A percentile compares a stretch with the other conserved stretches of the same genome.
phyloP scores from a whole-genome alignment of 1,140 invertebrate genomes.

The Theocolax elegans region DNA sequence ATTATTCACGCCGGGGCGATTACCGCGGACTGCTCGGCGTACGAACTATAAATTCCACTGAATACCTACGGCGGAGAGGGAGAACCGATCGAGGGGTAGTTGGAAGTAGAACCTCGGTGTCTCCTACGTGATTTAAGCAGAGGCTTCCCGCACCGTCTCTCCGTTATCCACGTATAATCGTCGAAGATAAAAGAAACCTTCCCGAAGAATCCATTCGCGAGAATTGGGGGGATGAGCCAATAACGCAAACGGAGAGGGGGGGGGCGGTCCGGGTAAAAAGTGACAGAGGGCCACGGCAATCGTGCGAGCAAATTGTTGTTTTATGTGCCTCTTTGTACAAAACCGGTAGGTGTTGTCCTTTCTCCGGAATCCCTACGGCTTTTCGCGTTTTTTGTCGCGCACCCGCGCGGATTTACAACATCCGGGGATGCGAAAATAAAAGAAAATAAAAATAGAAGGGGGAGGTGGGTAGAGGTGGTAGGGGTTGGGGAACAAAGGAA shows the following conservation, averaged over 20 bases:
- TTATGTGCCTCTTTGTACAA: constrained; percentile 11
- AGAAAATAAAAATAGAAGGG: background rate
- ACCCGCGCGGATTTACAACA: background rate
- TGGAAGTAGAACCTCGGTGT: background rate
- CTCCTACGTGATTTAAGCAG: constrained; percentile 47
- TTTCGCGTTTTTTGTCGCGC: background rate
- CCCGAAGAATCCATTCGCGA: no score
- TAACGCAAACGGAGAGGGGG: background rate
- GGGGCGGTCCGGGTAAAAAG: background rate
- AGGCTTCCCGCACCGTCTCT: background rate
- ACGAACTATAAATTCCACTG: constrained; percentile 47
- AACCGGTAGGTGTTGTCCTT: background rate
- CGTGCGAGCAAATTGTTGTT: constrained; percentile 16
- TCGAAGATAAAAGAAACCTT: background rate
- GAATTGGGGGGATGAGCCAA: background rate
- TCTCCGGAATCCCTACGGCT: background rate
- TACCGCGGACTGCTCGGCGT: constrained; percentile 35
- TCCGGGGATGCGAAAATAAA: background rate
- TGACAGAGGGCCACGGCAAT: constrained; percentile 3
- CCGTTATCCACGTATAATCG: constrained; percentile 17
- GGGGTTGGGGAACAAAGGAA: no score
- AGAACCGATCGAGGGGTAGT: background rate
- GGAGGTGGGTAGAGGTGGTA: no score
- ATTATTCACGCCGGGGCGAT: constrained; percentile 52
- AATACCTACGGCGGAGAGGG: background rate